phyloP scores from a whole-genome alignment of 2,797 vertebrate genomes.

The Sylvia borin region DNA sequence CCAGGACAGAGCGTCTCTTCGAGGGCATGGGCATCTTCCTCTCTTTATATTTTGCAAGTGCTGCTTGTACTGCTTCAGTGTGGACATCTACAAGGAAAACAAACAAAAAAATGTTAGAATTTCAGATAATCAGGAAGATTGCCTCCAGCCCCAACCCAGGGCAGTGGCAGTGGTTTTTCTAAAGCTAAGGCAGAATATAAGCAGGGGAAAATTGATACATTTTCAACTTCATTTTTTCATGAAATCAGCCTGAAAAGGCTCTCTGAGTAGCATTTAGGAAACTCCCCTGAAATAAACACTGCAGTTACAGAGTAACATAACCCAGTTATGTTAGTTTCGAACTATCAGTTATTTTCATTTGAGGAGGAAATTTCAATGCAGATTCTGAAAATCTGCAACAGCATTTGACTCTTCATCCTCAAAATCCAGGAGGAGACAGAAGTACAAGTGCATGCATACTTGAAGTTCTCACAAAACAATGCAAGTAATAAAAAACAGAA shows the following conservation, averaged over 20 bases:
- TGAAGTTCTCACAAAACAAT: not conserved
- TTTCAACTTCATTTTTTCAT: not conserved
- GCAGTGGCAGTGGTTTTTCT: not conserved
- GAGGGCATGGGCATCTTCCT: conserved; percentile 98
- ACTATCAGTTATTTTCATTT: not conserved
- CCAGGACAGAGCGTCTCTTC: conserved; percentile 91
- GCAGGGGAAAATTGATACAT: not conserved
- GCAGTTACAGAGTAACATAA: not conserved
- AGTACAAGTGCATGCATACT: not conserved
- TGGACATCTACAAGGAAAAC: conserved; percentile 83
- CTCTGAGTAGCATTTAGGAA: not conserved
- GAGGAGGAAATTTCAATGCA: not conserved
- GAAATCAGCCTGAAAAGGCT: not conserved
- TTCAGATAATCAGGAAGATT: not conserved
- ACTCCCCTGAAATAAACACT: not conserved
- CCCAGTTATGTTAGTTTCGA: not conserved
- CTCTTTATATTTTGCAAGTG: conserved; percentile 93
- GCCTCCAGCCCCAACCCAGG: not conserved
- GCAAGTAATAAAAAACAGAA: not conserved
- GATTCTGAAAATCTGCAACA: not conserved
- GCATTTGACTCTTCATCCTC: not conserved
- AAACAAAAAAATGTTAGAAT: not conserved
- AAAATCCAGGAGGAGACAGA: not conserved
- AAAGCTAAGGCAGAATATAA: not conserved
- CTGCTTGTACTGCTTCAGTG: conserved; percentile 96